phyloP scores from a whole-genome alignment of 2,888 invertebrate genomes.

The Epinotia demarniana region DNA sequence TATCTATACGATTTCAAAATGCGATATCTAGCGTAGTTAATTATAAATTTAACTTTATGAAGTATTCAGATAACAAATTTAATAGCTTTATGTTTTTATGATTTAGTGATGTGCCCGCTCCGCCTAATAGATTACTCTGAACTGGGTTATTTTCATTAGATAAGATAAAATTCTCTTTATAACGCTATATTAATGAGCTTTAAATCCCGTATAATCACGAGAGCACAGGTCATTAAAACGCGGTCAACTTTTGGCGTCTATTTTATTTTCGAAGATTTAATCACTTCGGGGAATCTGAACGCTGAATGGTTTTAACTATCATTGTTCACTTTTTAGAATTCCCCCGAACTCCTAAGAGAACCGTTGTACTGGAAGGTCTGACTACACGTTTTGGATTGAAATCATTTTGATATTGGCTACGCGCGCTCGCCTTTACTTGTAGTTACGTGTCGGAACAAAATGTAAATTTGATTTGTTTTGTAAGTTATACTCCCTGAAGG shows the following conservation, averaged over 20 bases:
- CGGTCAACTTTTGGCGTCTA: background rate
- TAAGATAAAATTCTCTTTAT: conserved; percentile 3
- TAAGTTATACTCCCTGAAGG: too few species aligned
- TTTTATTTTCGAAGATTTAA: conserved; percentile 6
- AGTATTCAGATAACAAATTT: background rate
- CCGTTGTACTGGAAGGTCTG: background rate
- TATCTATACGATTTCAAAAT: background rate
- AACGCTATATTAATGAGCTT: conserved; percentile 1
- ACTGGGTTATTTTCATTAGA: conserved; percentile 1
- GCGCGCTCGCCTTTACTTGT: too few species aligned
- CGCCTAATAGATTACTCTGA: background rate
- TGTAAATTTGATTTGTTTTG: too few species aligned
- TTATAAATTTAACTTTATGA: background rate
- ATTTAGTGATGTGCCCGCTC: background rate
- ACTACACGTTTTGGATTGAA: background rate
- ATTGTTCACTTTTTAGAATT: conserved; percentile 23
- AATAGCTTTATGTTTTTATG: background rate
- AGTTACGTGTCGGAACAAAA: too few species aligned
- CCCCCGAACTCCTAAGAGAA: background rate
- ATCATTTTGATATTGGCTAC: background rate
- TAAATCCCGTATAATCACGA: conserved; percentile 13
- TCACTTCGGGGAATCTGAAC: background rate
- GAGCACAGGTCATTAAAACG: background rate
- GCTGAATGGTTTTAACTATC: conserved; percentile 9
- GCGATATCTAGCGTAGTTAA: background rate